phyloP scores from a whole-genome alignment of 2,113 vertebrate species.

The Eidolon helvum region DNA sequence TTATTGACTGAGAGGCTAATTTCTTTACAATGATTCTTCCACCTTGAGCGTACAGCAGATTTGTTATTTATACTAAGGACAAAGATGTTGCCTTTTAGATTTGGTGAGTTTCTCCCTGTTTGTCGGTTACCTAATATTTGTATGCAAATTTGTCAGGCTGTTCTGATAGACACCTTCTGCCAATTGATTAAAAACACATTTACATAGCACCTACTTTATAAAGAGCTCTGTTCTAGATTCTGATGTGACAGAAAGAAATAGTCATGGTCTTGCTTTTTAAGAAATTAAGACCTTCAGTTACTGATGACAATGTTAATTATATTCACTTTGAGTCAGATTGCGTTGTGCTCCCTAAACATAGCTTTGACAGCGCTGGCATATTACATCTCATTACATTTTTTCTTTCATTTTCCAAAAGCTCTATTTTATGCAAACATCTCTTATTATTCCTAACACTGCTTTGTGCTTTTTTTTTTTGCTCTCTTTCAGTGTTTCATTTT shows the following conservation, averaged over 20 bases:
- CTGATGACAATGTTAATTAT: constrained; percentile 1
- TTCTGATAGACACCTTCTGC: not conserved
- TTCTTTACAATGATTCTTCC: not conserved
- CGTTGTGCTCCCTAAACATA: not conserved
- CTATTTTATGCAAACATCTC: not conserved
- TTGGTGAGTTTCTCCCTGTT: not conserved
- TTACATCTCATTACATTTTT: not conserved
- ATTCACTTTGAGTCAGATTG: constrained; percentile 4
- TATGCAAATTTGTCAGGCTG: constrained; percentile 19
- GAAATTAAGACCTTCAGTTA: constrained; percentile 50
- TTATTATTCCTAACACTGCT: not conserved
- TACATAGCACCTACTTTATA: not conserved
- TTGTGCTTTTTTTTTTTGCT: not conserved
- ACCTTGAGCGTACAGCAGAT: not conserved
- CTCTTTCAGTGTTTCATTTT: not conserved
- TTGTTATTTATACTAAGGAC: not conserved
- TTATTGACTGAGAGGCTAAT: constrained; percentile 46
- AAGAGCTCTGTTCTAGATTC: constrained; percentile 8
- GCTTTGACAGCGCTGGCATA: not conserved
- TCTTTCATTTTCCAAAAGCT: constrained; percentile 7
- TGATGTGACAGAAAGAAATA: constrained; percentile 38
- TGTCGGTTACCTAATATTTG: not conserved
- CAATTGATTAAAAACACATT: constrained; percentile 34
- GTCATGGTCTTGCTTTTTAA: constrained; percentile 28
- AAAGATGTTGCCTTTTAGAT: constrained; percentile 21